These are phyloP conservation scores for Bimastos eiseni DNA, from an alignment of 2,888 invertebrate genomes.

Conservation along the genomic window DNA sequence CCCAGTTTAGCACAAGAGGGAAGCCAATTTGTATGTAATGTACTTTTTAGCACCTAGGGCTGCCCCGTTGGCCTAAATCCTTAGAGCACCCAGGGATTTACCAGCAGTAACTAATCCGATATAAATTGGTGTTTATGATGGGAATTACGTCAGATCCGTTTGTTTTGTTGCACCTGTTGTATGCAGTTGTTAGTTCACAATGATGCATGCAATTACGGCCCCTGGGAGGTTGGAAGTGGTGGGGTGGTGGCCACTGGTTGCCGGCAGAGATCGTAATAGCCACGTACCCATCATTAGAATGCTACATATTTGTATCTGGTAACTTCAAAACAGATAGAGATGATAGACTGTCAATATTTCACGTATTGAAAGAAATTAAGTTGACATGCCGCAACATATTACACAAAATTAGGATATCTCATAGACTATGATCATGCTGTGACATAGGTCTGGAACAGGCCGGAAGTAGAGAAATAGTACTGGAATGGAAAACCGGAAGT, in stretches of 20 bases:
- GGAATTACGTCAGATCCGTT: neutral
- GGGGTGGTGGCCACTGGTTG: neutral
- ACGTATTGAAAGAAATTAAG: too few relatives aligned
- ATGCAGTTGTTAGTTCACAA: neutral
- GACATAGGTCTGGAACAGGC: too few relatives aligned
- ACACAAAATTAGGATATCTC: too few relatives aligned
- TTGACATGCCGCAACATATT: too few relatives aligned
- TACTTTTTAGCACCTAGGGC: neutral
- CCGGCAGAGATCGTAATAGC: neutral
- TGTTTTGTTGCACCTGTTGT: conserved; percentile 5
- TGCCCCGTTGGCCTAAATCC: neutral
- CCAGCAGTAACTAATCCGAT: neutral
- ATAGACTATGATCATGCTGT: neutral
- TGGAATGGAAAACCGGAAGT: neutral
- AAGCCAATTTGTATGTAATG: neutral
- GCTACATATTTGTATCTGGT: neutral
- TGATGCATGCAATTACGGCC: neutral
- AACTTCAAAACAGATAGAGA: neutral
- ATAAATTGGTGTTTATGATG: neutral
- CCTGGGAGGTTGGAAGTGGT: neutral
- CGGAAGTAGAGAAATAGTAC: neutral
- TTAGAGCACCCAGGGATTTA: neutral
- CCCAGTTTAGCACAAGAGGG: neutral
- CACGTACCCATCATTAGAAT: neutral
- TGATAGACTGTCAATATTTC: neutral